Evolutionary conservation across 2,888 invertebrate species (phyloP), one percentile per base, ranked within the genome.

Genomic region (Stenichneumon culpator): DNA sequence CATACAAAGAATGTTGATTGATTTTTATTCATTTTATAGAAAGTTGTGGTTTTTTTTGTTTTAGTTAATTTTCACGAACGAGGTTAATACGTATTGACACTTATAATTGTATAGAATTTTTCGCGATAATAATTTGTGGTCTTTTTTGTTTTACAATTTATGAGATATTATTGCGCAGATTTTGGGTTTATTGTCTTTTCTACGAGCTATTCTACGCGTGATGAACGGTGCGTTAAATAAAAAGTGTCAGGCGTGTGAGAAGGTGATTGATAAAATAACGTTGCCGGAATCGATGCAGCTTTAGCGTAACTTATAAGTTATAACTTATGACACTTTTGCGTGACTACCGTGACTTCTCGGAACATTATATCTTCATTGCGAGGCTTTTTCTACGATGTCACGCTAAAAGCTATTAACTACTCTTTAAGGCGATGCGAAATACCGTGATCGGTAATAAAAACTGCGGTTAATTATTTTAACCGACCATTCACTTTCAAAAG

Each of bases 121-220:
- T 65, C 39, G 72, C 60, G 78, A 74, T 44, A 67, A 73, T 36
- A 68, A 65, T 65, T 47, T 77, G 28, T 73, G 63, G 1, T 60
- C 57, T 39, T 36, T 73, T 72, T 36, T 67, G 32, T 70, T 28
- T 47, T 70, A 52, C 50, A 36, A n/a, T 67, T 73, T 36, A 4
- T 54, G 54, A 75, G 47, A 74, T 82, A 82, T 82, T 82, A 75
- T 79, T 82, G 79, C 82, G 67, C 67, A 75, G 25, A 57, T 57
- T 25, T 44, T 75, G 57, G 57, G 74, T 84, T 79, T 16, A 85
- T 85, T 85, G 85, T 82, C 85, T 75, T 44, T 44, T 79, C 85
- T 85, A 85, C 75, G 47, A 82, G 72, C 65, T 70, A 67, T 14
- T 44, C 25, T 72, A 75, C 32, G 54, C 39, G 39, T 57, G 70